Conservation (phyloP, 2,113 vertebrate species). For the Heteronetta atricapilla region DNA sequence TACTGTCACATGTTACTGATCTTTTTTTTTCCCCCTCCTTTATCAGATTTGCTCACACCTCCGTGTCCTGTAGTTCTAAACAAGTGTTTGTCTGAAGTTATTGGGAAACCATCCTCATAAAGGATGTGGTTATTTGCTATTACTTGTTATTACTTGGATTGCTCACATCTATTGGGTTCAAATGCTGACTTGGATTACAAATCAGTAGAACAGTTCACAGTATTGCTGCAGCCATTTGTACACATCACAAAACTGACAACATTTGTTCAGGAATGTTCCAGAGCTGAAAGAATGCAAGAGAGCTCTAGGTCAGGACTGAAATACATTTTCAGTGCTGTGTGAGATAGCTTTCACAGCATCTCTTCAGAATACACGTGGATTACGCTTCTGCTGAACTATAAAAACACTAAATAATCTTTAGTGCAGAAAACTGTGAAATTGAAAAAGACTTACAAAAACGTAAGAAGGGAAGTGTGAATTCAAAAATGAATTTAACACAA, state of each 20-base stretch:
- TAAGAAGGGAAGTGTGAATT: neutral
- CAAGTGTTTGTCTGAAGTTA: accelerated
- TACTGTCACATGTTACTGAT: neutral
- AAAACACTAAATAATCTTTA: neutral
- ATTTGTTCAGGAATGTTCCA: neutral
- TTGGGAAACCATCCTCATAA: neutral
- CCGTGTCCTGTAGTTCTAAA: neutral
- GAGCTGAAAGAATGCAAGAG: neutral
- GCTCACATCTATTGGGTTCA: neutral
- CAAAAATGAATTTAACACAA: neutral
- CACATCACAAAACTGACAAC: neutral
- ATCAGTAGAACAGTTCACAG: neutral
- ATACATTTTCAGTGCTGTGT: neutral
- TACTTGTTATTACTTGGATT: neutral
- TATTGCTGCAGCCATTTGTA: neutral
- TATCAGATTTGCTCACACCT: neutral
- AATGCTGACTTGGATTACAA: neutral
- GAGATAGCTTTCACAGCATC: neutral
- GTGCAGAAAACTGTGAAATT: neutral
- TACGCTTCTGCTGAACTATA: neutral
- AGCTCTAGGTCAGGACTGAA: neutral
- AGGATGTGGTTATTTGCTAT: neutral
- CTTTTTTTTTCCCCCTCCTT: neutral
- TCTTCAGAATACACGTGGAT: neutral
- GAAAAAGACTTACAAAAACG: neutral